phyloP scores from a whole-genome alignment of 2,797 vertebrate genomes.

The Brachyalestes nurse region DNA sequence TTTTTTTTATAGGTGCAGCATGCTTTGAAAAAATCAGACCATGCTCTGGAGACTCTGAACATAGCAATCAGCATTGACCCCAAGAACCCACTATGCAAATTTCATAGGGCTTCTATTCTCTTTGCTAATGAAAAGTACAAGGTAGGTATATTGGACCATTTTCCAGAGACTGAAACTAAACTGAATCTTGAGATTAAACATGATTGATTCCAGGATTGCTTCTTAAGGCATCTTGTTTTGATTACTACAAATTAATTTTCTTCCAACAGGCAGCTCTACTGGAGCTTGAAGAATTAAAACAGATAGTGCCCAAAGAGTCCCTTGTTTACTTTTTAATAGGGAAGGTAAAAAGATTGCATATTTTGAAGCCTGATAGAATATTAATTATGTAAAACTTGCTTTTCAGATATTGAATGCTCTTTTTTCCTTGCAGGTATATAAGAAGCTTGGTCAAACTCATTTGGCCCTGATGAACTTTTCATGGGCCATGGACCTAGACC shows the following conservation, averaged over 20 bases:
- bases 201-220: background rate
- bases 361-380: background rate
- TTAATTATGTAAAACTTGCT: background rate
- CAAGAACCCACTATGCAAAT: conserved; percentile 99
- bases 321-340: conserved; percentile 99
- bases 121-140: conserved; percentile 99
- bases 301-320: conserved; percentile 99
- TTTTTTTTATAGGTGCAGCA: conserved; percentile 86
- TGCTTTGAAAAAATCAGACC: conserved; percentile 95
- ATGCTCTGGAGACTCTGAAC: conserved; percentile 95
- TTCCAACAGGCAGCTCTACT: conserved; percentile 89
- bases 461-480: conserved; percentile 98
- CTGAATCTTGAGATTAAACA: background rate
- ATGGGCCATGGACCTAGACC: conserved; percentile 98
- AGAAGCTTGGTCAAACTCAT: conserved; percentile 96
- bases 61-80: conserved; percentile 96
- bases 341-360: conserved; percentile 81
- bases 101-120: conserved; percentile 95
- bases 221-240: background rate
- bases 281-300: conserved; percentile 97
- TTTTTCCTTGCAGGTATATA: conserved; percentile 86
- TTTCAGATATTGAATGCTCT: conserved; percentile 1
- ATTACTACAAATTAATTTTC: background rate
- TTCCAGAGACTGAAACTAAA: background rate
- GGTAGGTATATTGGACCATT: conserved; percentile 69